Evolutionary conservation across 2,888 invertebrate species (phyloP), one percentile per base, ranked within the genome.

Genomic region (Creontiades dilutus): DNA sequence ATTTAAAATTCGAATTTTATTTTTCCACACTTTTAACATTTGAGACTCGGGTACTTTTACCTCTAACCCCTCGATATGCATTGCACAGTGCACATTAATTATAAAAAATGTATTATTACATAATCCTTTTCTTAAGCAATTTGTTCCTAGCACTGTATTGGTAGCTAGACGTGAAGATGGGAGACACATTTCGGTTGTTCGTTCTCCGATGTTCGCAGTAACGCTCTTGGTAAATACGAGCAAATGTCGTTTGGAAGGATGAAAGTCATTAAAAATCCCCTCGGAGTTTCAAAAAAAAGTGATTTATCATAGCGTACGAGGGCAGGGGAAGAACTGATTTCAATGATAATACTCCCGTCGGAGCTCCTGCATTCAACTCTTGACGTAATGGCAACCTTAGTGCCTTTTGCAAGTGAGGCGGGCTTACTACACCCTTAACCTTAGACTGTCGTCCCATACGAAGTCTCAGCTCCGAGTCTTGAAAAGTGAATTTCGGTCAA

Each of bases 311-410:
- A 48, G 52, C 82, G 5, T 19, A 52, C 47, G 82, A 82, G 52
- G 82, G 82, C 82, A 52, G 47, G 82, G 52, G 82, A 82, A 82
- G 82, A 82, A 52, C 82, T 82, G 82, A 82, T 82, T 82, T 82
- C 48, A 82, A 82, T 82, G 55, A 82, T 47, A 82, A 82, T 82
- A 27, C 48, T 48, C 52, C 27, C 48, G 9, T 37, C 46, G 23
- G 52, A 27, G 82, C 82, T 82, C 55, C 82, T 82, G 82, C 82
- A 82, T 82, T 82, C 82, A 82, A 82, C 52, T 52, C 48, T 48
- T 82, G 82, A 82, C 82, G 82, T 52, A 82, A 82, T 48, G 52
- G 48, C 48, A 27, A 52, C 82, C 82, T 82, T 82, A 52, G 23
- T 82, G 48, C 82, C 82, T 82, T 80, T 82, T 37, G 52, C 55